Evolutionary conservation across 2,797 vertebrate species (phyloP).

Genomic region (Catostomus latipinnis): DNA sequence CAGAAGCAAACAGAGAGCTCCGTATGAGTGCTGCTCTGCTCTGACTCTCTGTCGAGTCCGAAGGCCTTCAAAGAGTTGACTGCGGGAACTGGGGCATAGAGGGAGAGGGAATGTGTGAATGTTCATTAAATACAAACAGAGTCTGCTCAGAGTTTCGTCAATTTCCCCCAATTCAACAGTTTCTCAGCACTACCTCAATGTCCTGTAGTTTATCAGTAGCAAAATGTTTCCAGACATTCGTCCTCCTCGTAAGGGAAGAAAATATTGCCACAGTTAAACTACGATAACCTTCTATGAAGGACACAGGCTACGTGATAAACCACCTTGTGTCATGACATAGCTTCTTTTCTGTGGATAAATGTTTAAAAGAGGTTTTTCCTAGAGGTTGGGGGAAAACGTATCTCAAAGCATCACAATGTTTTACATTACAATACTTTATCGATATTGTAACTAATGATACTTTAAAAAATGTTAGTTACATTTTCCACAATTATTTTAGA

Average conservation of each 20-base stretch:
- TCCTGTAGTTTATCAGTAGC: slow-evolving; percentile 2
- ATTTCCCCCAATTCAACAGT: background rate
- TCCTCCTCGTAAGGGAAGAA: background rate
- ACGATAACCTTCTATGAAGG: slow-evolving; percentile 23
- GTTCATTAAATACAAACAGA: slow-evolving; percentile 13
- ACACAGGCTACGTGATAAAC: slow-evolving; percentile 6
- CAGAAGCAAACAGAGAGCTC: slow-evolving; percentile 16
- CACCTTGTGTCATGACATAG: background rate
- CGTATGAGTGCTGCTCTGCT: slow-evolving; percentile 8
- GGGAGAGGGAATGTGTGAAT: slow-evolving; percentile 3
- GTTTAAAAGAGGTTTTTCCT: background rate
- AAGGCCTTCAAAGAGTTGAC: slow-evolving; percentile 36
- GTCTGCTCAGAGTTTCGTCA: background rate
- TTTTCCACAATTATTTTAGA: no score
- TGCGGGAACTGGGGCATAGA: slow-evolving; percentile 23
- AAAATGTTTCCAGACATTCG: slow-evolving; percentile 8
- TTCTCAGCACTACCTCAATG: background rate
- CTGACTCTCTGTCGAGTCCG: background rate
- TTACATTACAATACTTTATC: no score
- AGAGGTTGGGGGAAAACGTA: no score
- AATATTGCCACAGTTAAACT: slow-evolving; percentile 34
- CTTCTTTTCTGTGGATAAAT: slow-evolving; percentile 6
- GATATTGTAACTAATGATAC: no score
- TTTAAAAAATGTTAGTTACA: no score
- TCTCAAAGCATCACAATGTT: no score